Base-by-base conservation (phyloP, 2,888 invertebrate species). In the Mythimna lalbum region DNA sequence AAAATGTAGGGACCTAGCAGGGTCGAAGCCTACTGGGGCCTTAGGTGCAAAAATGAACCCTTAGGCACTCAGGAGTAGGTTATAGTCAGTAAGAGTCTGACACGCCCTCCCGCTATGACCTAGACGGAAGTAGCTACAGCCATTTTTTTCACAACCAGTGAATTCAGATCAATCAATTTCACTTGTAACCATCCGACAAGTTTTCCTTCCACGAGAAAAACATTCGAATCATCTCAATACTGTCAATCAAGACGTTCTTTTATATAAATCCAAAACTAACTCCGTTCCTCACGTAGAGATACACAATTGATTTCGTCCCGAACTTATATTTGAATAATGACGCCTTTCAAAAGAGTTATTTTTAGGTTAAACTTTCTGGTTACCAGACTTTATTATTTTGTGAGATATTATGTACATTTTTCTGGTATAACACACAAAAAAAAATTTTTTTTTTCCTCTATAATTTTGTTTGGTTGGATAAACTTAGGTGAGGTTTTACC, bases 251-350 rank as follows among this genome's bases (percentile, higher is more conserved):
- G 73, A 72, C 61, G 71, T 69, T 82, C 81, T 80, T 73, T 59
- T 69, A 64, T 36, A 67, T 64, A 74, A 69, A 69, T 66, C 62
- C 57, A 31, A 73, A 82, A 72, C 72, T 70, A 74, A 75, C 67
- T 82, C 47, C 19, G 62, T 77, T 64, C 49, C 76, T 79, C 89
- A 87, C 87, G 88, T 86, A 76, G 65, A 57, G 50, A 23, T 71
- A 76, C 76, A 88, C 85, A 86, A 86, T 88, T 81, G 88, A 82
- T 81, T 86, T 66, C 69, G 69, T 80, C 63, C 60, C 66, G 39
- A 86, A 87, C 71, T 86, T 84, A 73, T 80, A 87, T 87, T 86
- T 89, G 87, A 87, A 87, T 89, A 88, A 87, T 83, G 85, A 88
- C 65, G 84, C 65, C 81, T 72, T 83, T 79, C 69, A 78, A 50